Evolutionary conservation across 2,113 vertebrate genomes (phyloP).

Genomic region (Tachycineta bicolor): DNA sequence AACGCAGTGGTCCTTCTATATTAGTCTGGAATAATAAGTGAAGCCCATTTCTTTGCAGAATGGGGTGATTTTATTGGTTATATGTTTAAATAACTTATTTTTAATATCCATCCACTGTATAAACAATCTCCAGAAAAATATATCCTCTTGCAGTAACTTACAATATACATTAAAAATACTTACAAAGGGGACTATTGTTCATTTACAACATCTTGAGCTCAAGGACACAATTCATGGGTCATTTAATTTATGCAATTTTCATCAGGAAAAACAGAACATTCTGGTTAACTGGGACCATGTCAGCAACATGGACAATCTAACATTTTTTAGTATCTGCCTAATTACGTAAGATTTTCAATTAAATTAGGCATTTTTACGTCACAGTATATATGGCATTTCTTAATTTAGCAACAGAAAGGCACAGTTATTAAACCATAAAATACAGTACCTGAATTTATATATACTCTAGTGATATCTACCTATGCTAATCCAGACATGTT

Average conservation of each 20-base stretch:
- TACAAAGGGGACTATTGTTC: constrained; percentile 67
- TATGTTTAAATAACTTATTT: constrained; percentile 33
- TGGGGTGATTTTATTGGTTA: constrained; percentile 37
- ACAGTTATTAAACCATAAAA: constrained; percentile 78
- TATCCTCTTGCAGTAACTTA: constrained; percentile 69
- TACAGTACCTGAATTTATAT: constrained; percentile 76
- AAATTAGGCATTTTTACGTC: constrained; percentile 67
- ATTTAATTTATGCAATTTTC: constrained; percentile 35
- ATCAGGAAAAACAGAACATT: constrained; percentile 29
- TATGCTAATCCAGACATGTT: constrained; percentile 58
- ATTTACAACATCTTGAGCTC: constrained; percentile 49
- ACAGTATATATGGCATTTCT: constrained; percentile 80
- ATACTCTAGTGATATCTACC: constrained; percentile 7
- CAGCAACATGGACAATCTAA: constrained; percentile 1
- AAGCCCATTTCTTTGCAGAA: constrained; percentile 28
- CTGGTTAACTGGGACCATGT: constrained; percentile 22
- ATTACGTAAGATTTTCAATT: constrained; percentile 54
- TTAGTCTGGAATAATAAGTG: constrained; percentile 49
- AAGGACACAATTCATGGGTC: constrained; percentile 47
- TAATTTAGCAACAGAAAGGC: constrained; percentile 81
- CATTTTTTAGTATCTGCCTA: constrained; percentile 63
- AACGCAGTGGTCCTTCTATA: constrained; percentile 21
- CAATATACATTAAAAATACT: constrained; percentile 71
- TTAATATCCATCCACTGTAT: constrained; percentile 56
- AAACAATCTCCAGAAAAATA: constrained; percentile 76